phyloP scores from a whole-genome alignment of 2,888 invertebrate genomes.

The Nemapogon koenigi region DNA sequence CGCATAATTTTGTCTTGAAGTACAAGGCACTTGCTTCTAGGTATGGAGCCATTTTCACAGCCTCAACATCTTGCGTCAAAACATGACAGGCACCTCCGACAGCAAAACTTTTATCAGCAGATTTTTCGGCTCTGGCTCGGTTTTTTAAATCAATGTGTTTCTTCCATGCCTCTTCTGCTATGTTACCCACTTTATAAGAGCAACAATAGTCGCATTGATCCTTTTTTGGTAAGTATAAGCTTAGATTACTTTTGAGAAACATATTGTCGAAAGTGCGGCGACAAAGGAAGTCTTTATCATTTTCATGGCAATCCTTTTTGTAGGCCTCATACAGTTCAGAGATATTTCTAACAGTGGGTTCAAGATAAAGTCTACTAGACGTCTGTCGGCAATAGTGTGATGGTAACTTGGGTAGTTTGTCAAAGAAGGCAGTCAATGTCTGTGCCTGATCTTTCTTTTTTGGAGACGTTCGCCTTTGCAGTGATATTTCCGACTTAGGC shows the following conservation, averaged over 20 bases:
- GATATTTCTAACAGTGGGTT: conserved; percentile 11
- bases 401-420: conserved; percentile 16
- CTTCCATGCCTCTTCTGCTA: conserved; percentile 17
- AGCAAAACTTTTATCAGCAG: conserved; percentile 15
- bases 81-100: background rate
- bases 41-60: conserved; percentile 19
- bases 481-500: no score
- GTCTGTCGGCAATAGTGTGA: conserved; percentile 19
- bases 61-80: conserved; percentile 19
- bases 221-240: conserved; percentile 20
- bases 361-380: conserved; percentile 18
- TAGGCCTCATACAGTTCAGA: conserved; percentile 15
- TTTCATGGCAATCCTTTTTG: conserved; percentile 14
- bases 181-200: conserved; percentile 18
- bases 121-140: conserved; percentile 18
- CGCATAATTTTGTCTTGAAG: conserved; percentile 19
- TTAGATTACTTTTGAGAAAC: conserved; percentile 16
- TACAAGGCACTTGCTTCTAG: conserved; percentile 18
- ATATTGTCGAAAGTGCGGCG: conserved; percentile 16
- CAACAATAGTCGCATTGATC: conserved; percentile 19
- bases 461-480: no score
- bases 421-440: background rate
- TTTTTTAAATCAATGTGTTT: conserved; percentile 17
- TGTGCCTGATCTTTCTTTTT: no score
- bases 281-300: conserved; percentile 11